A percentile compares a stretch with the other conserved stretches of the same genome.
These are phyloP conservation scores for Apis mellifera DNA, from an alignment of 1,140 invertebrate species.

Conservation along the genomic window Amel_HAv3.1 CM009931.2:4811501-4812000, in stretches of 20 bases:
- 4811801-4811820: no score
- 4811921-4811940: background rate
- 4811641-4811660: background rate
- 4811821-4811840: background rate
- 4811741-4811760: background rate
- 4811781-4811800: background rate
- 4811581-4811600: constrained; percentile 6
- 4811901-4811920: background rate
- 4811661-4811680: background rate
- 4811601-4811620: background rate
- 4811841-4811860: background rate
- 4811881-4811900: background rate
- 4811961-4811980: background rate
- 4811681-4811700: background rate
- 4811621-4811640: background rate
- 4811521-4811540: background rate
- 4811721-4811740: background rate
- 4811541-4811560: constrained; percentile 19
- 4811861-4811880: constrained; percentile 20
- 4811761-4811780: background rate
- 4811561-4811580: constrained; percentile 13
- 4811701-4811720: constrained; percentile 14
- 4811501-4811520: constrained; percentile 78
- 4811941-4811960: background rate
- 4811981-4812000: background rate